Evolutionary conservation across 2,888 invertebrate genomes (phyloP), one percentile per base, ranked within the genome.

Genomic region (Heteropelma amictum): DNA sequence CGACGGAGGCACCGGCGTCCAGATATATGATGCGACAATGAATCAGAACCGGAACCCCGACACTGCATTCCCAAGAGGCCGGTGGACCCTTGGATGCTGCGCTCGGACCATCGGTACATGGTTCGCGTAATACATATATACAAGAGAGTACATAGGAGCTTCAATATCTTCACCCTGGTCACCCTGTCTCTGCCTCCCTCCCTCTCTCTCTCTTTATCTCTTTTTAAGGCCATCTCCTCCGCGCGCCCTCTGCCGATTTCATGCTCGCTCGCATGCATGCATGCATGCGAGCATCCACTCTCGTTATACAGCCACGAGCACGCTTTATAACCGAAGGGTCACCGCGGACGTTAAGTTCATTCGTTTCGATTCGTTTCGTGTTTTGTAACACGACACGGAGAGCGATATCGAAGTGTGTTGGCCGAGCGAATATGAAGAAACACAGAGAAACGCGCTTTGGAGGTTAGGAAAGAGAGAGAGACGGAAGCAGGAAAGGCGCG

Each of bases 1-100:
- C 69, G 60, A 80, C 79, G 80, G 81, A 81, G 82, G 80, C 82
- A 83, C 83, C 81, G 83, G 82, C 81, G 82, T 84, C 79, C 80
- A 77, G 82, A 81, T 77, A 78, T 82, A 82, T 79, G 83, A 85
- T 82, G 84, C 83, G 85, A 82, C 85, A 84, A 84, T 84, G 86
- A 86, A 83, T 85, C 85, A 86, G 86, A 84, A 85, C 85, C 86
- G 86, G 86, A 85, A 86, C 85, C 85, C 38, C 58, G 38, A 47
- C 78, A 83, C 80, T 82, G 84, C 85, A 86, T 86, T 85, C 84
- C 82, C 80, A 79, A 81, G 80, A 77, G 81, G 80, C 79, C 79
- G 76, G 70, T 58, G 67, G 65, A 76, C 72, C 75, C 67, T 72
- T 49, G 58, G 72, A 49, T 53, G 64, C 49, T 64, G 58, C 53